Evolutionary conservation across 2,888 invertebrate genomes (phyloP), one percentile per base, ranked within the genome.

Genomic region (Pogonocherus hispidulus): DNA sequence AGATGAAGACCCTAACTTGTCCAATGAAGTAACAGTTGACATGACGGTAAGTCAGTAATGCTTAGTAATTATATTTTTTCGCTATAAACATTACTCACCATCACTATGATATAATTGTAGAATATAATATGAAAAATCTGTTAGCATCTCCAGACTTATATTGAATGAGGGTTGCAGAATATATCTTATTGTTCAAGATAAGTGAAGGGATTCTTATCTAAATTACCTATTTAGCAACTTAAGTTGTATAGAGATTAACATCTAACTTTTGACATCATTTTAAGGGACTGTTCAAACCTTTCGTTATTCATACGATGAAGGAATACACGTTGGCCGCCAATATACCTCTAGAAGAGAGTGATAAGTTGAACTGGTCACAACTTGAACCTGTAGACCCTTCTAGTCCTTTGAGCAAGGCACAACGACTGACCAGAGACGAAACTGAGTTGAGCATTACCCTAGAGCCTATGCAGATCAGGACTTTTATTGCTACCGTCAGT

Each of bases 301-400:
- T 93, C 55, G 84, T 85, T 2, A 86, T 94, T 0, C 82, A 80
- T 2, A 84, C 86, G 0, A 82, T 91, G 0, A 86, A 86, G 64
- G 94, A 94, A 81, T 91, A 91, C 0, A 90, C 89, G 0, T 81
- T 94, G 16, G 91, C 91, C 0, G 94, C 22, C 20, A 82, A 83
- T 69, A 87, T 90, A 72, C 88, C 88, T 85, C 70, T 90, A 0
- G 83, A 86, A 0, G 89, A 92, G 46, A 80, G 84, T 23, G 72
- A 86, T 0, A 86, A 71, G 59, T 47, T 73, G 9, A 56, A 62
- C 6, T 75, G 75, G 75, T 68, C 75, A 18, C 68, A 63, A 54
- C 8, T 64, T 8, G 18, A 83, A 35, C 19, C 9, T 9, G 66
- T 54, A 47, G 23, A 54, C 4, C 16, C 20, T 47, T 27, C 32